These are phyloP conservation scores for Neodiprion pinetum DNA, from an alignment of 1,140 invertebrate species.

Conservation along the genomic window DNA sequence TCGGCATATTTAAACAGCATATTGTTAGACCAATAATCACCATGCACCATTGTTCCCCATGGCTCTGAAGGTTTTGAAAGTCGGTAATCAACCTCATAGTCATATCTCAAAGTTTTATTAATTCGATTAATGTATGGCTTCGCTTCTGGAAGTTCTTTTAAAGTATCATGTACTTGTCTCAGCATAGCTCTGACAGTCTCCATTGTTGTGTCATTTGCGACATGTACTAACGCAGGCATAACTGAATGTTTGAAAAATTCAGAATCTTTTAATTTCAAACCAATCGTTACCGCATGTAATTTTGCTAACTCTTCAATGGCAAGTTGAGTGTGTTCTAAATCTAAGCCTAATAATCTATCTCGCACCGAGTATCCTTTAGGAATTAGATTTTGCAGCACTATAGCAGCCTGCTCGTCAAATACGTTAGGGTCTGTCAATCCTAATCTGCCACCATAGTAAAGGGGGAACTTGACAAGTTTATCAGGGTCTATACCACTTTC, in stretches of 20 bases:
- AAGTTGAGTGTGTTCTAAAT: slow-evolving; percentile 58
- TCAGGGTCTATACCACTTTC: slow-evolving; percentile 56
- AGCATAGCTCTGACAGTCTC: slow-evolving; percentile 50
- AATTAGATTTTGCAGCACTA: slow-evolving; percentile 67
- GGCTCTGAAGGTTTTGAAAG: slow-evolving; percentile 42
- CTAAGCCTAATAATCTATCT: slow-evolving; percentile 63
- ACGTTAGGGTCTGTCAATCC: slow-evolving; percentile 53
- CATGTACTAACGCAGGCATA: slow-evolving; percentile 29
- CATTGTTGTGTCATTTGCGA: slow-evolving; percentile 35
- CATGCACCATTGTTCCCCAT: slow-evolving; percentile 64
- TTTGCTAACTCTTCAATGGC: slow-evolving; percentile 63
- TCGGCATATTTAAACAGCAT: slow-evolving; percentile 64
- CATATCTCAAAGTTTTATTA: slow-evolving; percentile 41
- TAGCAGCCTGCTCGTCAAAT: slow-evolving; percentile 65
- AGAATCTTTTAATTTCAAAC: slow-evolving; percentile 60
- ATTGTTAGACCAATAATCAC: slow-evolving; percentile 73
- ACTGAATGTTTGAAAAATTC: slow-evolving; percentile 57
- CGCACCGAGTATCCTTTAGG: slow-evolving; percentile 59
- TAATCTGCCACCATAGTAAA: slow-evolving; percentile 64
- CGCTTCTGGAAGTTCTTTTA: slow-evolving; percentile 41
- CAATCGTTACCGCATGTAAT: slow-evolving; percentile 65
- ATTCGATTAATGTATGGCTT: slow-evolving; percentile 38
- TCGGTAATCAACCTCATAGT: slow-evolving; percentile 25
- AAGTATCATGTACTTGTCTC: slow-evolving; percentile 38
- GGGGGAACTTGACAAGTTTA: slow-evolving; percentile 55